Evolutionary conservation across 2,888 invertebrate species (phyloP).

Genomic region (Reticulitermes lucifugus): DNA sequence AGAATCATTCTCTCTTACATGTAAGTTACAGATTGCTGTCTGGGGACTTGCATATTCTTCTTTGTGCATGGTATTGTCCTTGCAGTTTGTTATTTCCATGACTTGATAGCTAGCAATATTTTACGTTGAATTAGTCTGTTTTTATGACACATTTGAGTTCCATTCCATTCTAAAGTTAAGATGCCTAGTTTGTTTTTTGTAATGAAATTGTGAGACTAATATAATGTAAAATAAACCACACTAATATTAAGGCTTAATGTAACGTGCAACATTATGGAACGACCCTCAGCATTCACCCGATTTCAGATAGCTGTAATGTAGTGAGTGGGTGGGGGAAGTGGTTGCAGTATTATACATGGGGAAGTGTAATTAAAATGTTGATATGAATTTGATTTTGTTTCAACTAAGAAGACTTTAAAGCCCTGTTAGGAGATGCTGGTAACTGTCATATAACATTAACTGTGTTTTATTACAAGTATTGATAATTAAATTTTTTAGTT

Average conservation of each 20-base stretch:
- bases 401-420: too few relatives aligned
- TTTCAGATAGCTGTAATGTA: too few relatives aligned
- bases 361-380: too few relatives aligned
- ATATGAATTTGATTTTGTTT: too few relatives aligned
- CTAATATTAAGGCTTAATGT: constrained; percentile 9
- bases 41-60: neutral
- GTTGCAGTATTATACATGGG: too few relatives aligned
- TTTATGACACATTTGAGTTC: neutral
- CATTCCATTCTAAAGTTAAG: constrained; percentile 45
- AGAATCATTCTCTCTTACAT: too few relatives aligned
- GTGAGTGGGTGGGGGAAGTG: too few relatives aligned
- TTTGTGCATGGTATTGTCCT: neutral
- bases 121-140: neutral
- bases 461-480: too few relatives aligned
- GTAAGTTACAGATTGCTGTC: neutral
- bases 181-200: constrained; percentile 41
- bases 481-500: too few relatives aligned
- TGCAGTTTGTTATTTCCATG: neutral
- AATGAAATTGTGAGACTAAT: constrained; percentile 45
- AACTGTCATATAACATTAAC: too few relatives aligned
- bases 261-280: neutral
- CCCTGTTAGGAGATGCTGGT: too few relatives aligned
- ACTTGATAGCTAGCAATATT: neutral
- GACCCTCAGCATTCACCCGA: too few relatives aligned
- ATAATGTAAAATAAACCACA: constrained; percentile 43